Conservation (phyloP, 2,113 vertebrate species). For the Nothocercus julius region DNA sequence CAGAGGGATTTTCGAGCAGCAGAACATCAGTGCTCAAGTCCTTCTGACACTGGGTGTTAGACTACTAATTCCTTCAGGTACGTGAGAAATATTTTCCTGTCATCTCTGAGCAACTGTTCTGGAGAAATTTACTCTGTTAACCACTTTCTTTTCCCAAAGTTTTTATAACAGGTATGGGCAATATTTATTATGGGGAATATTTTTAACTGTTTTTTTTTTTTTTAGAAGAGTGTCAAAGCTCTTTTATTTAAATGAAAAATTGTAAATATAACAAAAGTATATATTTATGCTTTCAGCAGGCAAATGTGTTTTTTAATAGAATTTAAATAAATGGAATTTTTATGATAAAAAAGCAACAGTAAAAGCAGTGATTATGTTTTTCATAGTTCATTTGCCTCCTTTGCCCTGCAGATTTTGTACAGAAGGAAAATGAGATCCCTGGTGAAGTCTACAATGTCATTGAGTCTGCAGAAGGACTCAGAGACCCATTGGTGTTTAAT, state of each 20-base stretch:
- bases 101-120: not conserved
- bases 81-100: not conserved
- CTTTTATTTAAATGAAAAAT: conserved; percentile 68
- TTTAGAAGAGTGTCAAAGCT: conserved; percentile 54
- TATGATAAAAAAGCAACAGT: conserved; percentile 77
- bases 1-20: not conserved
- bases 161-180: not conserved
- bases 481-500: conserved; percentile 86
- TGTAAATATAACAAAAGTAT: conserved; percentile 73
- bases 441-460: conserved; percentile 78
- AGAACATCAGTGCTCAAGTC: not conserved
- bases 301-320: conserved; percentile 80
- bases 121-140: conserved; percentile 42
- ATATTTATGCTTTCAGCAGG: conserved; percentile 77
- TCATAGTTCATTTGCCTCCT: conserved; percentile 84
- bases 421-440: conserved; percentile 79
- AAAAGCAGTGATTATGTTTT: conserved; percentile 83
- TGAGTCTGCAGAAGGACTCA: conserved; percentile 81
- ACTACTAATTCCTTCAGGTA: not conserved
- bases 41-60: not conserved
- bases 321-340: conserved; percentile 82
- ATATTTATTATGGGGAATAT: conserved; percentile 60
- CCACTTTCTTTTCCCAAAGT: conserved; percentile 40
- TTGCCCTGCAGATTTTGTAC: conserved; percentile 82
- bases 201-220: conserved; percentile 44